These are phyloP conservation scores for Tenthredo livida DNA, from an alignment of 2,888 invertebrate species.

Conservation along the genomic window DNA sequence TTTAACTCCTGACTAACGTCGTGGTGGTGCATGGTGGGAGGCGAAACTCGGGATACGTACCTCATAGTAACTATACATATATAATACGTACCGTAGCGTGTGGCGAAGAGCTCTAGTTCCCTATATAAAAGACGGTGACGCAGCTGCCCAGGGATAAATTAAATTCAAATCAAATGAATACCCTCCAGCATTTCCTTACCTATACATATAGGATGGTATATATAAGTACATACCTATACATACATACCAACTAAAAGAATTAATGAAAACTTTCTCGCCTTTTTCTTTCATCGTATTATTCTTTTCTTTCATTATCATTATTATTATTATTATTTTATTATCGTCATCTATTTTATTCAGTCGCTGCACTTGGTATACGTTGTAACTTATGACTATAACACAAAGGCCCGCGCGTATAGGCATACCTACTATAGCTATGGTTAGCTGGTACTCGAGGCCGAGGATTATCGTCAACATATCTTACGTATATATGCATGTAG, in stretches of 20 bases:
- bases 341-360: neutral
- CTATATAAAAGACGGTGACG: neutral
- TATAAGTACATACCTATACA: too few species aligned
- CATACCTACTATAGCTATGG: neutral
- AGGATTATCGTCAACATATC: conserved; percentile 29
- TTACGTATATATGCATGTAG: neutral
- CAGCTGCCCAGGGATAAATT: neutral
- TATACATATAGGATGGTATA: neutral
- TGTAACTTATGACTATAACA: conserved; percentile 2
- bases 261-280: neutral
- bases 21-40: neutral
- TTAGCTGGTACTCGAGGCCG: neutral
- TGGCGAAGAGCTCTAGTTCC: neutral
- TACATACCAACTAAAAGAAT: neutral
- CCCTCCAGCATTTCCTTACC: neutral
- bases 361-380: neutral
- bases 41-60: neutral
- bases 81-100: neutral
- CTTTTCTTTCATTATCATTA: neutral
- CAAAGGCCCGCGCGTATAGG: neutral
- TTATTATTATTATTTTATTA: neutral
- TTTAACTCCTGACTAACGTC: neutral
- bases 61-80: neutral
- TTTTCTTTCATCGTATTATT: neutral
- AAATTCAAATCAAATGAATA: conserved; percentile 7